Percentiles rank a stretch among this genome's conserved stretches.
These are phyloP conservation scores for Pachypeltis micranthus DNA, from an alignment of 1,140 invertebrate species.

Conservation along the genomic window DNA sequence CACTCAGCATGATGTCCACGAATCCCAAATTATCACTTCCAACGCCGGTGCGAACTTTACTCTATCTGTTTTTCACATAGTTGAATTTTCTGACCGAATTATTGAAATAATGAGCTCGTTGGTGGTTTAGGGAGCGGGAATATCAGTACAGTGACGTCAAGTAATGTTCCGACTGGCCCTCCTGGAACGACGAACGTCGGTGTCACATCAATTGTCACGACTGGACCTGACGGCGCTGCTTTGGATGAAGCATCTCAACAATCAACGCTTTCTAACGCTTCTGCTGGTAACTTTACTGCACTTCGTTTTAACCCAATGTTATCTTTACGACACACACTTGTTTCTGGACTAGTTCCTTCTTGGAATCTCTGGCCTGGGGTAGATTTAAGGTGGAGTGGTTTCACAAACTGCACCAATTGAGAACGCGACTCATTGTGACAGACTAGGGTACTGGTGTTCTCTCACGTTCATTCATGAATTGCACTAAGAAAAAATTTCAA, in stretches of 20 bases:
- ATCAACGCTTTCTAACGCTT: slow-evolving; percentile 80
- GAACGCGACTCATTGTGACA: too few species aligned
- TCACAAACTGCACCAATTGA: too few species aligned
- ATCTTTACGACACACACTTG: too few species aligned
- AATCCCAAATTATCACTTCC: slow-evolving; percentile 45
- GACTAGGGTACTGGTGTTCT: too few species aligned
- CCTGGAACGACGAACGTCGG: slow-evolving; percentile 35
- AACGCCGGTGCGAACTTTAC: slow-evolving; percentile 35
- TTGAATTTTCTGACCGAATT: background rate
- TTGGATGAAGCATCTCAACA: slow-evolving; percentile 84
- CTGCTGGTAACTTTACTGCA: slow-evolving; percentile 53
- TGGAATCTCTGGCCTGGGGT: too few species aligned
- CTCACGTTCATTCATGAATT: too few species aligned
- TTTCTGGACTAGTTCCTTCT: too few species aligned
- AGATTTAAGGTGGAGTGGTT: too few species aligned
- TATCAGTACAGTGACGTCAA: slow-evolving; percentile 25
- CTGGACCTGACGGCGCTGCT: slow-evolving; percentile 71
- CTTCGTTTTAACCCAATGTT: too few species aligned
- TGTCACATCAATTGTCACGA: slow-evolving; percentile 73
- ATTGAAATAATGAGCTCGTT: background rate
- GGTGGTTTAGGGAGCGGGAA: slow-evolving; percentile 29
- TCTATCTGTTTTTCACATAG: background rate
- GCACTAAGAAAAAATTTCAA: too few species aligned
- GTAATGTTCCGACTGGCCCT: slow-evolving; percentile 18
- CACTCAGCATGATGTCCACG: slow-evolving; percentile 43